Evolutionary conservation across 1,140 invertebrate species (phyloP), one percentile per base, ranked within the genome.

Genomic region (Bombus difficillimus): DNA sequence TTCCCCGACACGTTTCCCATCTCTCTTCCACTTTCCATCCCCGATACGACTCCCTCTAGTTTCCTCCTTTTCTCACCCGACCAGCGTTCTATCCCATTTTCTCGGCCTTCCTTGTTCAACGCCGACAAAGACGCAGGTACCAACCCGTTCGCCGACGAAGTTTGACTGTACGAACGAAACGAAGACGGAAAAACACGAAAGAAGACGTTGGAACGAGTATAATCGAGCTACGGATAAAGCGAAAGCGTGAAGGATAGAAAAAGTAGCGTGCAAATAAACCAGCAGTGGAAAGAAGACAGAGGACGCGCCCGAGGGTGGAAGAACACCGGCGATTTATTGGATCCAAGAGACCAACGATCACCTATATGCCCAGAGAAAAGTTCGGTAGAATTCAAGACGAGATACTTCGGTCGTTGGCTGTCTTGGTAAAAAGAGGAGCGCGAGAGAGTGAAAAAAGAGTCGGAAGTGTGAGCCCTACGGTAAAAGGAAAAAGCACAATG

Each of bases 251-350:
- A 53, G 39, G 39, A 64, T 34, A 32, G 47, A 81, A 32, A 28
- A 10, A 78, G 15, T 10, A 10, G 47, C 59, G 80, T 25, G 64
- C 53, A 77, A 86, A 75, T 68, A 82, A 86, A 39, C 34, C 32
- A 41, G 28, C 47, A 22, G 43, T 22, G 62, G 39, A 47, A 89
- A 18, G 57, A 83, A 71, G 79, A 90, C 25, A 28, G 64, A 78
- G 22, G 32, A 39, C 71, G 43, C 37, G 83, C 81, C 71, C 43
- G 22, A 83, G 87, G 81, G 81, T 81, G 57, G 78, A 81, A 62
- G 88, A 89, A 88, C 87, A 81, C 34, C 85, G 57, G 73, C 88
- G 85, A 91, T 89, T 91, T 92, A 89, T 92, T 91, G 85, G 84
- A 87, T 88, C 76, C 57, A 15, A 10, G 77, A 81, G 79, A 86